Percentiles rank a stretch among this genome's conserved stretches.
Evolutionary conservation across 1,140 invertebrate species (phyloP).

Genomic region (Lepidurus packardi): DNA sequence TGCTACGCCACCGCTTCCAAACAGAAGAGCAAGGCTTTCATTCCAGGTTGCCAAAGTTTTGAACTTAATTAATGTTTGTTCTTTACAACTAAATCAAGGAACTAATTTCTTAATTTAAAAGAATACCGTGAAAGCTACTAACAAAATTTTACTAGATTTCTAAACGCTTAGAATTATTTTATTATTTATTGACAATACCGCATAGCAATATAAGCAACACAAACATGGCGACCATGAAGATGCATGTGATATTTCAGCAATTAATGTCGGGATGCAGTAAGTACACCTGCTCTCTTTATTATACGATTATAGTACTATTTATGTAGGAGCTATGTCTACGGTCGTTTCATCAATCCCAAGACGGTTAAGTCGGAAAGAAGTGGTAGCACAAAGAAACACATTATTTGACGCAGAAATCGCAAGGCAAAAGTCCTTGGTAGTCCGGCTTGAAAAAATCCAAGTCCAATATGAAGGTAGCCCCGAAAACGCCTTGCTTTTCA

Average conservation of each 20-base stretch:
- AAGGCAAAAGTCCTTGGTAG: constrained; percentile 61
- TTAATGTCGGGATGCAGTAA: background rate
- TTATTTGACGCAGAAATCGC: constrained; percentile 69
- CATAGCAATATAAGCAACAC: too few relatives aligned
- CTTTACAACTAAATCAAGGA: background rate
- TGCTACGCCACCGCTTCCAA: constrained; percentile 7
- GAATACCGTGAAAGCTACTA: too few relatives aligned
- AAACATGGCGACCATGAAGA: too few relatives aligned
- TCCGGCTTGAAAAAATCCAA: constrained; percentile 85
- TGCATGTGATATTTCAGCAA: background rate
- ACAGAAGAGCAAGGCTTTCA: background rate
- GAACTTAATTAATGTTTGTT: background rate
- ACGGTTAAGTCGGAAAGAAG: constrained; percentile 20
- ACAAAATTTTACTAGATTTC: too few relatives aligned
- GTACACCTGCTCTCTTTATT: background rate
- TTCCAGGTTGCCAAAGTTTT: background rate
- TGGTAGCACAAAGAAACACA: background rate
- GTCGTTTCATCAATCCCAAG: background rate
- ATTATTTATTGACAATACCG: too few relatives aligned
- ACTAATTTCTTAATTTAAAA: too few relatives aligned
- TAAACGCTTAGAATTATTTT: too few relatives aligned
- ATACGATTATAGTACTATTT: background rate
- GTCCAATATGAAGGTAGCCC: constrained; percentile 67
- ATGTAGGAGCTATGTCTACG: background rate
- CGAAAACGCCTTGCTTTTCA: constrained; percentile 66